These are phyloP conservation scores for Pandemis corylana DNA, from an alignment of 2,888 invertebrate genomes.

Conservation along the genomic window DNA sequence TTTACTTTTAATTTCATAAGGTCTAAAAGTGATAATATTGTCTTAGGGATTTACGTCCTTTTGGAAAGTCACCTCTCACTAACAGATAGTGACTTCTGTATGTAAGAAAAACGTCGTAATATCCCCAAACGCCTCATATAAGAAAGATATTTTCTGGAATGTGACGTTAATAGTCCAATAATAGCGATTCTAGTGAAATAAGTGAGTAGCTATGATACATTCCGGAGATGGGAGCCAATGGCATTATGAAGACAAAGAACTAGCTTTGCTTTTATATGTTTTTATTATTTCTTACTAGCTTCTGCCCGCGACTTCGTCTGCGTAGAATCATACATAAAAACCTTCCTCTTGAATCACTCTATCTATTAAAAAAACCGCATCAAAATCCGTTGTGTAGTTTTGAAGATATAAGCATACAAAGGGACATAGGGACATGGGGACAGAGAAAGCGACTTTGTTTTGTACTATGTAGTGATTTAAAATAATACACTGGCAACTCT, in stretches of 20 bases:
- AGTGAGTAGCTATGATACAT: constrained; percentile 28
- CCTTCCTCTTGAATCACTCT: too few relatives aligned
- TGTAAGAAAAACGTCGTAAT: constrained; percentile 15
- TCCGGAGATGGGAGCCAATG: neutral
- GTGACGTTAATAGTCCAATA: constrained; percentile 37
- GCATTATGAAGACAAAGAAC: neutral
- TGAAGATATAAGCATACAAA: too few relatives aligned
- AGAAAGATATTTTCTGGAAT: constrained; percentile 39
- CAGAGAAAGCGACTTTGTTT: too few relatives aligned
- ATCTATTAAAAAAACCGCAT: too few relatives aligned
- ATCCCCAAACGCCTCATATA: constrained; percentile 27
- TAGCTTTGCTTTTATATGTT: neutral
- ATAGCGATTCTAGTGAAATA: constrained; percentile 35
- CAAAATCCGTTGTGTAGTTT: too few relatives aligned
- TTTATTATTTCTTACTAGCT: neutral
- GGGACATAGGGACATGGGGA: too few relatives aligned
- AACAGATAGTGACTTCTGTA: constrained; percentile 5
- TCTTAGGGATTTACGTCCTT: neutral
- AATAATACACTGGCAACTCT: neutral
- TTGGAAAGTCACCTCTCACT: neutral
- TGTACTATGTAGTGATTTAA: too few relatives aligned
- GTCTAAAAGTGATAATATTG: too few relatives aligned
- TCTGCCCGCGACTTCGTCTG: too few relatives aligned
- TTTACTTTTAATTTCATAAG: too few relatives aligned
- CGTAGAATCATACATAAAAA: too few relatives aligned